Evolutionary conservation across 2,888 invertebrate species (phyloP), one percentile per base, ranked within the genome.

Genomic region (Drosophila fungiperda): DNA sequence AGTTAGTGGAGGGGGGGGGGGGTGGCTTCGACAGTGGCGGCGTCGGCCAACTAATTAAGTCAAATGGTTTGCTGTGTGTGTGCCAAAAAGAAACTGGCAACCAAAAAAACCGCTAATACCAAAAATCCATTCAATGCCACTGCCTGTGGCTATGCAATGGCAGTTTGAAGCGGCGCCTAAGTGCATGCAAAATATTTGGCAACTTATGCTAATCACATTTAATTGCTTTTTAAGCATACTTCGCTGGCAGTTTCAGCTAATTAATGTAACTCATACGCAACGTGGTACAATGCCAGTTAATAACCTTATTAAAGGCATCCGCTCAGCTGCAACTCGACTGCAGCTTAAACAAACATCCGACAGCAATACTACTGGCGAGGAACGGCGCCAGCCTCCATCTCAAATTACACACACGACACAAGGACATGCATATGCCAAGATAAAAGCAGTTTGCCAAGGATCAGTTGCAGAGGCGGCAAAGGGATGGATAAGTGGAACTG

Each of bases 191-290:
- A 59, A 67, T 69, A 52, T 76, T 70, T 72, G 63, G 64, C 57
- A 87, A 87, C 90, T 89, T 90, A 83, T 78, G 83, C 89, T 92
- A 92, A 92, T 85, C 92, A 78, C 78, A 83, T 91, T 91, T 92
- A 92, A 92, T 91, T 92, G 90, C 90, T 87, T 92, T 91, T 90
- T 87, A 87, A 92, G 91, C 84, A 77, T 80, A 90, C 78, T 80
- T 82, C 76, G 49, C 83, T 80, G 82, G 78, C 90, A 83, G 70
- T 82, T 76, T 80, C 69, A 65, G 66, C 69, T 82, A 87, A 89
- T 83, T 82, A 87, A 73, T 87, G 84, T 90, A 80, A 78, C 87
- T 83, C 87, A 91, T 82, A 67, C 76, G 80, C 73, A 57, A 48
- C 78, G 70, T 80, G 54, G 52, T 59, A 66, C 73, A 38, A 23